Base-by-base conservation (phyloP, 2,797 vertebrate species). In the Sebastes vulpes region DNA sequence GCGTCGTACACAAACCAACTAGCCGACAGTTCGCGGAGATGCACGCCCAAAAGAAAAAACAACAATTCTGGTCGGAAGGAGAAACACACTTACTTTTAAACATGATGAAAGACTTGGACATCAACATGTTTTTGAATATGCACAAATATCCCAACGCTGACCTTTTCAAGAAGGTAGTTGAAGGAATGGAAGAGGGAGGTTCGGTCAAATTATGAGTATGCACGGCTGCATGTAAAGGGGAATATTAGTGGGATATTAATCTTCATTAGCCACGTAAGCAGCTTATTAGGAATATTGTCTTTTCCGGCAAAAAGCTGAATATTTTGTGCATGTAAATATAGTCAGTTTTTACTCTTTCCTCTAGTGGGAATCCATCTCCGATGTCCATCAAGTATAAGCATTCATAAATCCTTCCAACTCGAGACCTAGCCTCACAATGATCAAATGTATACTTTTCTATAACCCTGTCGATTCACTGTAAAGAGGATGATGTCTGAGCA, bases 81-180 rank as follows among this genome's bases (percentile, higher is more conserved):
- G 42, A n/a, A 46, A n/a, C 16, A 16, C 1, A 46, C 16, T 1
- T 46, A 46, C 3, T 46, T 0, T 7, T 46, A 46, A 16, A 46
- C 16, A 46, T 0, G 3, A 46, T 46, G 42, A 18, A 46, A 46
- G 16, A 46, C 16, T 46, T 46, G 42, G 16, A 46, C 1, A 46
- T 18, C 42, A 46, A 46, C 42, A 46, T 0, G 0, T 42, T 46
- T 46, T 46, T 7, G 38, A 46, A 18, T 46, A 46, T 46, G 42
- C 42, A 3, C 7, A n/a, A 46, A 46, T 46, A 46, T 18, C 6
- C 0, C 6, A 46, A 46, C 0, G 0, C 38, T 18, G 14, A 46
- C 38, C 14, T 46, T 46, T 46, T 46, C 14, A 8, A 3, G 42
- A 18, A 46, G 42, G 16, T 46, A 0, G 42, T 46, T 46, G 16